phyloP scores from a whole-genome alignment of 2,888 invertebrate genomes.

The Smittia aterrima region DNA sequence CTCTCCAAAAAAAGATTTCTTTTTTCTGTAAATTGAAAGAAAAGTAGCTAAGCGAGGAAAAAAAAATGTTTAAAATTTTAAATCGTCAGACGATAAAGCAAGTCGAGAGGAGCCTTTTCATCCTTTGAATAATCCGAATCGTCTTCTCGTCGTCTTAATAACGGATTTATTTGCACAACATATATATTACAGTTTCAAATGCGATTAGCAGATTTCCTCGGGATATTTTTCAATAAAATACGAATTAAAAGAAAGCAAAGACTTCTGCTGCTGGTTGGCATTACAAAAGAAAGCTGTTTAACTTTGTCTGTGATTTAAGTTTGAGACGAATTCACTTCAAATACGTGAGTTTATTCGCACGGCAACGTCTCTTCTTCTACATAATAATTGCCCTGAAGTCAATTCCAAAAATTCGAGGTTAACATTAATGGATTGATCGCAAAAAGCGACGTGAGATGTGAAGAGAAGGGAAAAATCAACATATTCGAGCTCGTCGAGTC shows the following conservation, averaged over 20 bases:
- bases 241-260: neutral
- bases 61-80: neutral
- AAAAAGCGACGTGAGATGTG: neutral
- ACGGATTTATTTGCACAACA: constrained; percentile 29
- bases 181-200: constrained; percentile 30
- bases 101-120: neutral
- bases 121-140: constrained; percentile 5
- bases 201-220: neutral
- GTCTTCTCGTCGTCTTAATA: constrained; percentile 6
- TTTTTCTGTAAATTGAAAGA: constrained; percentile 26
- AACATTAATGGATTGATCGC: neutral
- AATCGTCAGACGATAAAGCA: neutral
- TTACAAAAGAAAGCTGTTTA: neutral
- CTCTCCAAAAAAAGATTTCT: neutral
- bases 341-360: no score
- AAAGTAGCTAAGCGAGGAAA: constrained; percentile 17
- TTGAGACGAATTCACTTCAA: neutral
- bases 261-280: neutral
- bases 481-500: neutral
- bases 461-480: neutral
- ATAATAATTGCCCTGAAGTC: neutral
- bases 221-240: neutral
- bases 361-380: no score
- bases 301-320: neutral
- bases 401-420: no score